Conservation (phyloP, 2,888 invertebrate genomes). For the Incurvaria masculella region DNA sequence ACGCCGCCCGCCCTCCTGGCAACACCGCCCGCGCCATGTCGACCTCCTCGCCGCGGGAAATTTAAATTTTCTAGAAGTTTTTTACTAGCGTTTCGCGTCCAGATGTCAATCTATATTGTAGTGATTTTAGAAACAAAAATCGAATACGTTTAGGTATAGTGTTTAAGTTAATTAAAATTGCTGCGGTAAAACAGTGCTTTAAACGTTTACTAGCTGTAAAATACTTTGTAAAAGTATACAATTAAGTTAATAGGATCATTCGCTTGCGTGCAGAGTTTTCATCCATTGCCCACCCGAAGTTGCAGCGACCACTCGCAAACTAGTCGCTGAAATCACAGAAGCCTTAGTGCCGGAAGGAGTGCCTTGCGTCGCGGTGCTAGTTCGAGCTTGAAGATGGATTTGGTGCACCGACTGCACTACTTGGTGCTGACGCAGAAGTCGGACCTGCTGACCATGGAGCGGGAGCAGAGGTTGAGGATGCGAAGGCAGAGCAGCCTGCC, state of each 20-base stretch:
- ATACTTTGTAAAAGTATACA: too few species aligned
- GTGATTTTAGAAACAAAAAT: too few species aligned
- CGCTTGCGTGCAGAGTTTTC: too few species aligned
- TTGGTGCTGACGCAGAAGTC: constrained; percentile 50
- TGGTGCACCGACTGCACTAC: constrained; percentile 50
- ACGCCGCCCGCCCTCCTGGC: not conserved
- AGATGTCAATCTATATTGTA: too few species aligned
- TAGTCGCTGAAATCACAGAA: too few species aligned
- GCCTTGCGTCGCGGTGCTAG: not conserved
- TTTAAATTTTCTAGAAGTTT: not conserved
- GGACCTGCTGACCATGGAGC: constrained; percentile 50
- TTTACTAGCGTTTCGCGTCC: not conserved
- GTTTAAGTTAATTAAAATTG: too few species aligned
- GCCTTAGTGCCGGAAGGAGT: too few species aligned
- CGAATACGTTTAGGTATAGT: too few species aligned
- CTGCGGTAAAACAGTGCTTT: not conserved
- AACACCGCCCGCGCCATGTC: not conserved
- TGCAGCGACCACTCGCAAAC: too few species aligned
- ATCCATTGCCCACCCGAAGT: too few species aligned
- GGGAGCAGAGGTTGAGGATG: constrained; percentile 46
- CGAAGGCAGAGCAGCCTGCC: constrained; percentile 49
- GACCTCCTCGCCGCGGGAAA: not conserved
- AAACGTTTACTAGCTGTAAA: not conserved
- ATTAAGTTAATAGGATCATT: too few species aligned
- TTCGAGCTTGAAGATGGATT: constrained; percentile 39